Base-by-base conservation (phyloP, 2,888 invertebrate genomes). In the Keiferia lycopersicella region DNA sequence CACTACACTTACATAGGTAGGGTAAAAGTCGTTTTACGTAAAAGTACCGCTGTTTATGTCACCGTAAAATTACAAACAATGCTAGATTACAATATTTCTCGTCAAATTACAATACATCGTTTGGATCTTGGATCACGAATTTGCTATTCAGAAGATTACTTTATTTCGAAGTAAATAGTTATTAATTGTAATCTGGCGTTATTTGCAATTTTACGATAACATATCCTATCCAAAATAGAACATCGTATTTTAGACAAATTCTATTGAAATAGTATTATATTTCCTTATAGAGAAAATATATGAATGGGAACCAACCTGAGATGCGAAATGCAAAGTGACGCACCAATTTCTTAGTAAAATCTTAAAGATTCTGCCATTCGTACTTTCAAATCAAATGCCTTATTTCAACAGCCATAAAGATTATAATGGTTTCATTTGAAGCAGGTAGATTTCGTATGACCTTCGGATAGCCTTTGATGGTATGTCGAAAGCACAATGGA, bases 291-390 rank as follows among this genome's bases (percentile, higher is more conserved):
- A 14, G 63, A 34, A 58, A 63, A 18, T 39, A 57, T 39, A 34
- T 12, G 8, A 56, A 56, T 62, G 56, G 56, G 39, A 56, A 45
- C 7, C 1, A 16, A 51, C n/a, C 41, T 26, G 16, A 11, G 51
- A 34, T 11, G 61, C n/a, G 3, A 61, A 51, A 38, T 20, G 38
- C 57, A 57, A 38, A 61, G 57, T 63, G 63, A 63, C 63, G 41
- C 63, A 63, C 48, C 63, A 48, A 38, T 57, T 48, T 63, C 63
- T 45, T 2, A 18, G 63, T 57, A 63, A 45, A 45, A 41, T 20
- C 30, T 16, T 10, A 26, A 12, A 26, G 51, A 51, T 51, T 51
- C 22, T 22, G 22, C 51, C 0, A 8, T 14, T 12, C 7, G 18
- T 38, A 22, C 12, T 45, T 22, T 60, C 16, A 14, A 26, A 4